phyloP scores from a whole-genome alignment of 1,140 invertebrate genomes.

The Drosophila sucinea region DNA sequence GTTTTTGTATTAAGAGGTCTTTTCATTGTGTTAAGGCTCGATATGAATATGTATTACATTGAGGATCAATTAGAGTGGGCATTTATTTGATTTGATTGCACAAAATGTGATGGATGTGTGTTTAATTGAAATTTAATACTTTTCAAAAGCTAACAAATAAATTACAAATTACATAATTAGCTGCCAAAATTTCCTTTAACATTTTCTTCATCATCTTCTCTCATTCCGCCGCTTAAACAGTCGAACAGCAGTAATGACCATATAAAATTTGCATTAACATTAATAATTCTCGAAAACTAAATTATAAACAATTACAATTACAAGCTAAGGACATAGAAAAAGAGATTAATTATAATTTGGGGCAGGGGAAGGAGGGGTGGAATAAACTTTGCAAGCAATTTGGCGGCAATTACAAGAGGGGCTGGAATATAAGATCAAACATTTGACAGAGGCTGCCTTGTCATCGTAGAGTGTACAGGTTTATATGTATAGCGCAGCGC shows the following conservation, averaged over 20 bases:
- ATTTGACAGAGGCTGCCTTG: slow-evolving; percentile 51
- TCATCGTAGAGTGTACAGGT: slow-evolving; percentile 64
- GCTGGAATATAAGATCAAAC: slow-evolving; percentile 51
- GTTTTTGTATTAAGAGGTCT: background rate
- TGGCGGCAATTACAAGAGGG: slow-evolving; percentile 64
- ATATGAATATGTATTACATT: slow-evolving; percentile 8
- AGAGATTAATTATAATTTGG: slow-evolving; percentile 52
- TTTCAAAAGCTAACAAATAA: slow-evolving; percentile 52
- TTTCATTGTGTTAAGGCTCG: slow-evolving; percentile 5
- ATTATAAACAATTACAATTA: slow-evolving; percentile 66
- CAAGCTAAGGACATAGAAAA: slow-evolving; percentile 67
- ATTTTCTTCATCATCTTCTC: slow-evolving; percentile 27
- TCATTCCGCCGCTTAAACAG: slow-evolving; percentile 28
- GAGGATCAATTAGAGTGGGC: slow-evolving; percentile 22
- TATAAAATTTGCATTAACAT: slow-evolving; percentile 52
- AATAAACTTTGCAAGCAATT: slow-evolving; percentile 62
- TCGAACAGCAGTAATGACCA: slow-evolving; percentile 30
- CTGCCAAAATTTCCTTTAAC: slow-evolving; percentile 41
- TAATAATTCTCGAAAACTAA: slow-evolving; percentile 78
- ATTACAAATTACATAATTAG: slow-evolving; percentile 48
- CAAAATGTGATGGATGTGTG: slow-evolving; percentile 28
- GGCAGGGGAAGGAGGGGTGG: slow-evolving; percentile 21
- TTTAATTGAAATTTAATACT: slow-evolving; percentile 51
- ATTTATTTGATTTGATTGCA: slow-evolving; percentile 23
- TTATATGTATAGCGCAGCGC: slow-evolving; percentile 72